phyloP scores from a whole-genome alignment of 2,797 vertebrate genomes.

The Periparus ater region DNA sequence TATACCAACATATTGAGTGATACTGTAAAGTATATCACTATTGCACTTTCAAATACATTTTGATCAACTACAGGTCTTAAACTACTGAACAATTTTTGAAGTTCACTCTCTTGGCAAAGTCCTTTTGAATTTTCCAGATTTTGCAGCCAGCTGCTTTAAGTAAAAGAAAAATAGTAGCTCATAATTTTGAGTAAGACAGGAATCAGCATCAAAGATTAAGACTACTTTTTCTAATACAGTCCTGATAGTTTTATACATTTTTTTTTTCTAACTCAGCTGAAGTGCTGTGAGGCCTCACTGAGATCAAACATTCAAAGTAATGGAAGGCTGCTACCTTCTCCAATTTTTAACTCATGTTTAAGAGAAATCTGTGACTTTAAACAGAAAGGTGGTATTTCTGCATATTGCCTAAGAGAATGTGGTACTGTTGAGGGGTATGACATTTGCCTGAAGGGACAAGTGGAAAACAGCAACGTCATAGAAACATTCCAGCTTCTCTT shows the following conservation, averaged over 20 bases:
- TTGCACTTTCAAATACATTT: not conserved
- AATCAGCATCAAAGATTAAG: conserved; percentile 29
- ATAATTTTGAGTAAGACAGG: conserved; percentile 22
- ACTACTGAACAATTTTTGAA: not conserved
- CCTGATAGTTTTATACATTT: conserved; percentile 23
- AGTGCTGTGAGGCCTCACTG: conserved; percentile 17
- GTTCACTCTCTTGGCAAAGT: not conserved
- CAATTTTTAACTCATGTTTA: conserved; percentile 8
- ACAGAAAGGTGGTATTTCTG: not conserved
- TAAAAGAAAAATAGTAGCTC: not conserved
- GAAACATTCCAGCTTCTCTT: not conserved
- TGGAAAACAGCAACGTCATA: not conserved
- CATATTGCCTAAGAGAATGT: not conserved
- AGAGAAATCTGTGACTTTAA: conserved; percentile 35
- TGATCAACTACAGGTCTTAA: not conserved
- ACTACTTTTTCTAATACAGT: conserved; percentile 12
- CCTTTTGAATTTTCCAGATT: not conserved
- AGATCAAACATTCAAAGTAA: conserved; percentile 53
- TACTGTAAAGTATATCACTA: not conserved
- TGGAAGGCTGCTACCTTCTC: conserved; percentile 6
- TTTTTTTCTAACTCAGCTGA: conserved; percentile 26
- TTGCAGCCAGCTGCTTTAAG: conserved; percentile 16
- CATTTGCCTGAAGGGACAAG: not conserved
- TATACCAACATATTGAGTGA: not conserved
- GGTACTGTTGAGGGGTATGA: not conserved